Conservation (phyloP, 1,140 invertebrate species). For the Trialeurodes vaporariorum region DNA sequence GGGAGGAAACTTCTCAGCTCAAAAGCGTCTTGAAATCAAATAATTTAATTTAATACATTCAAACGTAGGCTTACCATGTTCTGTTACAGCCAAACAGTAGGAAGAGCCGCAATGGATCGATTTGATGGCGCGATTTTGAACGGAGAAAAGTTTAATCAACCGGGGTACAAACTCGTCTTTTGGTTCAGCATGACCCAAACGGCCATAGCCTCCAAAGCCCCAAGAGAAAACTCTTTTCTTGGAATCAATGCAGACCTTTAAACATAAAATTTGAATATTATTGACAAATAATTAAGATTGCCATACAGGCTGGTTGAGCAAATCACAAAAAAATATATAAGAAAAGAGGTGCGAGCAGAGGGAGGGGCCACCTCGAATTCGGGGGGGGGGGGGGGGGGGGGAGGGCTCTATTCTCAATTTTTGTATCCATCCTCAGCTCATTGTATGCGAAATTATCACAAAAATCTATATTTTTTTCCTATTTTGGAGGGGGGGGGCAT, state of each 20-base stretch:
- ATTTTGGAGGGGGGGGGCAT: too few relatives aligned
- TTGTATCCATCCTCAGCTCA: too few relatives aligned
- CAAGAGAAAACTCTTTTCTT: slow-evolving; percentile 80
- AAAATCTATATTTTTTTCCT: too few relatives aligned
- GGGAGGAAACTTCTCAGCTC: too few relatives aligned
- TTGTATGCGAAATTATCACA: too few relatives aligned
- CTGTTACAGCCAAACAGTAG: slow-evolving; percentile 71
- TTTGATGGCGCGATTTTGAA: slow-evolving; percentile 64
- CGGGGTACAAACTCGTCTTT: slow-evolving; percentile 83
- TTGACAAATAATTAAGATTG: too few relatives aligned
- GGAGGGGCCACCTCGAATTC: too few relatives aligned
- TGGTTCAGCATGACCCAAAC: slow-evolving; percentile 81
- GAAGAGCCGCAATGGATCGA: slow-evolving; percentile 72
- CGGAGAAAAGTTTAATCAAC: slow-evolving; percentile 78
- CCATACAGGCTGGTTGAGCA: not conserved
- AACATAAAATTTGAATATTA: not conserved
- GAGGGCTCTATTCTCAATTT: not conserved
- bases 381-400: not conserved
- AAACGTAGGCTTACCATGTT: slow-evolving; percentile 59
- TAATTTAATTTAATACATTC: too few relatives aligned
- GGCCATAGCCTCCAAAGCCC: slow-evolving; percentile 89
- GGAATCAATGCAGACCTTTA: slow-evolving; percentile 69
- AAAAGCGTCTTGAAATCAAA: too few relatives aligned
- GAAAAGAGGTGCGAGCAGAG: too few relatives aligned
- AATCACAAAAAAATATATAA: not conserved